phyloP scores from a whole-genome alignment of 2,113 vertebrate species.

The Hucho hucho region DNA sequence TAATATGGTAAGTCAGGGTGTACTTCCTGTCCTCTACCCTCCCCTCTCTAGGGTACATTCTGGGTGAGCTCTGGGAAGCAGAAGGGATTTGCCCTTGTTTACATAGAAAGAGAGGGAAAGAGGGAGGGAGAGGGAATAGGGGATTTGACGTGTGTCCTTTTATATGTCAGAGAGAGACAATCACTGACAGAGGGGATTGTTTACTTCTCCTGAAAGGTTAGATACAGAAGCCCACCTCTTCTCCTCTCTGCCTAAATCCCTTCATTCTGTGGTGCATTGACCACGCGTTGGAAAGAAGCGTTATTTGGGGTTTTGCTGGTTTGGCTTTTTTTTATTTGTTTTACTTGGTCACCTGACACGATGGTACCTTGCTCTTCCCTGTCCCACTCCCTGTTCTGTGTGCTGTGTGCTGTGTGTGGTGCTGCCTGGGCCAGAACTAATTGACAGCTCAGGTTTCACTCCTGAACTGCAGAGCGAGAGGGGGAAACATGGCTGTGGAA shows the following conservation, averaged over 20 bases:
- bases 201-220: neutral
- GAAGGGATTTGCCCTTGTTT: slow-evolving; percentile 58
- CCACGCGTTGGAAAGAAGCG: neutral
- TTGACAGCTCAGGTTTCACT: slow-evolving; percentile 82
- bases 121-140: slow-evolving; percentile 48
- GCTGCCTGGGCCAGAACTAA: slow-evolving; percentile 74
- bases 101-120: slow-evolving; percentile 34
- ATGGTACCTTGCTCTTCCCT: slow-evolving; percentile 55
- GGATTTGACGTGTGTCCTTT: slow-evolving; percentile 49
- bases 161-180: neutral
- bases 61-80: slow-evolving; percentile 43
- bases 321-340: slow-evolving; percentile 65
- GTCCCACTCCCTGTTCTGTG: slow-evolving; percentile 29
- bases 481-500: slow-evolving; percentile 81
- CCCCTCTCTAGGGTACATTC: slow-evolving; percentile 59
- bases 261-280: neutral
- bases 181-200: neutral
- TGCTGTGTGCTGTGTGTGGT: neutral
- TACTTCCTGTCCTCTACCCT: slow-evolving; percentile 55
- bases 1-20: slow-evolving; percentile 81
- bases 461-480: slow-evolving; percentile 68
- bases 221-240: neutral
- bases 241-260: slow-evolving; percentile 10
- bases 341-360: slow-evolving; percentile 48
- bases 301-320: slow-evolving; percentile 38